Conservation (phyloP, 1,140 invertebrate species). For the Stegodyphus mimosarum region DNA sequence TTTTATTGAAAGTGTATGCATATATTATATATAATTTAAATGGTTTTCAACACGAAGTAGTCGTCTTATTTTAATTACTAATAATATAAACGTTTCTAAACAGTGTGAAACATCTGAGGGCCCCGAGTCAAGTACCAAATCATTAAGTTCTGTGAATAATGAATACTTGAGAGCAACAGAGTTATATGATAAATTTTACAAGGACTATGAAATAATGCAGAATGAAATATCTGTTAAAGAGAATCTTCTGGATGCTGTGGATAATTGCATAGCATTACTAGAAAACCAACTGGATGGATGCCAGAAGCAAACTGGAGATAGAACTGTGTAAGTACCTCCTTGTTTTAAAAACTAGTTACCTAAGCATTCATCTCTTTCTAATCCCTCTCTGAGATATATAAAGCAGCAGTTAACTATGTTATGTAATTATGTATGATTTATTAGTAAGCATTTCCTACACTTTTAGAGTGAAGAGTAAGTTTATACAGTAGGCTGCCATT, state of each 20-base stretch:
- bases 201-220: conserved; percentile 76
- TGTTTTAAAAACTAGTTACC: background rate
- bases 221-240: conserved; percentile 84
- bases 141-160: conserved; percentile 80
- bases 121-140: no score
- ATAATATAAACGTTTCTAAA: no score
- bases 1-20: no score
- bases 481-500: no score
- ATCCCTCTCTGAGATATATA: background rate
- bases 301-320: conserved; percentile 31
- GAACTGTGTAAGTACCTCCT: conserved; percentile 20
- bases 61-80: no score
- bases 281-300: conserved; percentile 78
- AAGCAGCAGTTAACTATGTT: background rate
- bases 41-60: no score
- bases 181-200: conserved; percentile 80
- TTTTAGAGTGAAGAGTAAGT: no score
- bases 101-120: no score
- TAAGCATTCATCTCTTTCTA: background rate
- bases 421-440: background rate
- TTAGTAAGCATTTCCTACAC: no score
- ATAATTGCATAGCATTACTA: conserved; percentile 86
- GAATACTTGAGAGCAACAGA: conserved; percentile 78
- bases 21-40: no score
- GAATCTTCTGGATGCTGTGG: conserved; percentile 86